A percentile compares a stretch with the other conserved stretches of the same genome.
Evolutionary conservation across 2,888 invertebrate genomes (phyloP).

Genomic region (Tridacna crocea): DNA sequence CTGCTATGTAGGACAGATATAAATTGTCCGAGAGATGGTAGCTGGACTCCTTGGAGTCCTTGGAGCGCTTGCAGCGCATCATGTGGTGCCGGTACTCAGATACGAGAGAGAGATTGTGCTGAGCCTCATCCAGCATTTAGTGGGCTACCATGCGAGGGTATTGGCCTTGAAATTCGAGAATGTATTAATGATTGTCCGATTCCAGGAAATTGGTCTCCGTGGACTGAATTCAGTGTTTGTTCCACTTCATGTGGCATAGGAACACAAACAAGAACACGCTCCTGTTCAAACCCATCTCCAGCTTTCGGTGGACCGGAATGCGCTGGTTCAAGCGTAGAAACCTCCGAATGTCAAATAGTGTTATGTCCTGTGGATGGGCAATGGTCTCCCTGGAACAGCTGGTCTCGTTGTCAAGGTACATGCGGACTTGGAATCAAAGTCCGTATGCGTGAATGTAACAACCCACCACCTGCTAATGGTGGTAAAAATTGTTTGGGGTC

Average conservation of each 20-base stretch:
- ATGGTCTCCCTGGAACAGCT: conserved; percentile 51
- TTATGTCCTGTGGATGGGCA: conserved; percentile 46
- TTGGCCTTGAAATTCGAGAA: conserved; percentile 30
- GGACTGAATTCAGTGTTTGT: conserved; percentile 46
- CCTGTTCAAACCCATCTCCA: conserved; percentile 51
- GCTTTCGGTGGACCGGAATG: conserved; percentile 47
- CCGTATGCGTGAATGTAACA: conserved; percentile 43
- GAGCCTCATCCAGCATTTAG: conserved; percentile 52
- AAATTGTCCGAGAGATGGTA: conserved; percentile 52
- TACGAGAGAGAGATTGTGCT: conserved; percentile 44
- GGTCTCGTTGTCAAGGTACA: conserved; percentile 42
- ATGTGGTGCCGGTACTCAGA: conserved; percentile 48
- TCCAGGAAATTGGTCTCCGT: conserved; percentile 53
- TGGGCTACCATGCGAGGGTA: conserved; percentile 52
- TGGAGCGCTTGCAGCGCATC: conserved; percentile 43
- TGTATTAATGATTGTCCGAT: conserved; percentile 53
- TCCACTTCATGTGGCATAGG: conserved; percentile 47
- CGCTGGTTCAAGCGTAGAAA: conserved; percentile 38
- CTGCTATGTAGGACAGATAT: conserved; percentile 44
- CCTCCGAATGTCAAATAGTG: conserved; percentile 31
- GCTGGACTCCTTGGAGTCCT: conserved; percentile 50
- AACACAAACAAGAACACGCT: conserved; percentile 26
- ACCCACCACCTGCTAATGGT: conserved; percentile 54
- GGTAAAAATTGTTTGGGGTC: conserved; percentile 46
- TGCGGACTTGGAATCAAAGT: conserved; percentile 48